Evolutionary conservation across 2,797 vertebrate species (phyloP), one percentile per base, ranked within the genome.

Genomic region (Cyclopterus lumpus): DNA sequence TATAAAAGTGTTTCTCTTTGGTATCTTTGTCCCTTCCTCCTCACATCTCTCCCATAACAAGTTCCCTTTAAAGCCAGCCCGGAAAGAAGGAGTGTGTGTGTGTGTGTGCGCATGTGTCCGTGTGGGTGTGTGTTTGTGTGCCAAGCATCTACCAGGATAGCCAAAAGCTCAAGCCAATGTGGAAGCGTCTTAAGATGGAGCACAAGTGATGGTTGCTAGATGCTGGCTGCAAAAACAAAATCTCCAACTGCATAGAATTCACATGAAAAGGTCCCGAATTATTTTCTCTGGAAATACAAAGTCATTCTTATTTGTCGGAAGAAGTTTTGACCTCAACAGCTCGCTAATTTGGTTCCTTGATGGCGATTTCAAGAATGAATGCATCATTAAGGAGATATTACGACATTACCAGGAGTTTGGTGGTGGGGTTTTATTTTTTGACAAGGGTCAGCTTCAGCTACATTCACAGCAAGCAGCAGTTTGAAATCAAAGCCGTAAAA

Each of bases 11-110:
- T 83, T 58, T 22, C 34, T 80, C 46, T 67, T 61, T 68, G 54
- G 26, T 77, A 77, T 86, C 62, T 81, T 66, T 75, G 32, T 77
- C 34, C 86, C 62, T 71, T 22, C 67, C 51, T 75, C 69, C 57
- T 77, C 79, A 84, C 84, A 72, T 86, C 85, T 79, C 77, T 89
- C 71, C 84, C 70, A 81, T 76, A 86, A 88, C 74, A 84, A 87
- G 71, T 80, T 73, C 67, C 26, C 38, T 66, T 68, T 57, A 46
- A 82, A 77, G 74, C 8, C 75, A 58, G 28, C 67, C 53, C 75
- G 80, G 71, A 55, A 51, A 81, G 61, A 77, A 63, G 53, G 66
- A n/a, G 58, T 64, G 60, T 60, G 32, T 76, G 38, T 65, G 57
- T 67, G 64, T 67, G 36, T 70, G 26, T 7, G 28, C 32, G 53